Evolutionary conservation across 2,888 invertebrate species (phyloP).

Genomic region (Philonicus albiceps): DNA sequence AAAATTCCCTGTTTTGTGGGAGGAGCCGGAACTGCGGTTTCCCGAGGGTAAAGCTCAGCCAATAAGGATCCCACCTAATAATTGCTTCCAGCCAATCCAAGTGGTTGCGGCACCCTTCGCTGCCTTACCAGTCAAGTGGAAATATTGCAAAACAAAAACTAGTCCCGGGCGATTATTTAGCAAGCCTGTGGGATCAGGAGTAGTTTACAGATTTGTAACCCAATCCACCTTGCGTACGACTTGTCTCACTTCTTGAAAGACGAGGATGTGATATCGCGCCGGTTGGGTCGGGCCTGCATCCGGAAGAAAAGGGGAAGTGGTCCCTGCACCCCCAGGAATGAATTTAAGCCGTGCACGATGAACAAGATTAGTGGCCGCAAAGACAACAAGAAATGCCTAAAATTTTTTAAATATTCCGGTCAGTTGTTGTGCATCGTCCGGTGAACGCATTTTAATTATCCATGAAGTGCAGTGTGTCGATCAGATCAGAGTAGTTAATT

Average conservation of each 20-base stretch:
- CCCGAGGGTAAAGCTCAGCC: not conserved
- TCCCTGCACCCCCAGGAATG: not conserved
- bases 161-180: not conserved
- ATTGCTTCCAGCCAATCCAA: not conserved
- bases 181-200: not conserved
- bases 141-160: constrained; percentile 2
- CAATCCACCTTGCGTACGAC: constrained; percentile 29
- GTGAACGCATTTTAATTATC: not conserved
- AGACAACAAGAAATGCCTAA: constrained; percentile 3
- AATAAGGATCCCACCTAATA: constrained; percentile 16
- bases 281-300: not conserved
- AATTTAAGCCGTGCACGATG: not conserved
- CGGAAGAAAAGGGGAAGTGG: not conserved
- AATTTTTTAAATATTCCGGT: not conserved
- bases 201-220: constrained; percentile 17
- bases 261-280: not conserved
- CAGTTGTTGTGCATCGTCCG: constrained; percentile 11
- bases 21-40: not conserved
- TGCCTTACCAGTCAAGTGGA: not conserved
- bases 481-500: not conserved
- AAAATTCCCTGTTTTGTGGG: not conserved
- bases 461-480: not conserved
- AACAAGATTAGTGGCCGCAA: not conserved
- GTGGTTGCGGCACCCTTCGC: not conserved
- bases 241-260: not conserved